Percentiles rank a stretch among this genome's conserved stretches.
Conservation (phyloP, 2,113 vertebrate species). For the Hippopotamus amphibius region DNA sequence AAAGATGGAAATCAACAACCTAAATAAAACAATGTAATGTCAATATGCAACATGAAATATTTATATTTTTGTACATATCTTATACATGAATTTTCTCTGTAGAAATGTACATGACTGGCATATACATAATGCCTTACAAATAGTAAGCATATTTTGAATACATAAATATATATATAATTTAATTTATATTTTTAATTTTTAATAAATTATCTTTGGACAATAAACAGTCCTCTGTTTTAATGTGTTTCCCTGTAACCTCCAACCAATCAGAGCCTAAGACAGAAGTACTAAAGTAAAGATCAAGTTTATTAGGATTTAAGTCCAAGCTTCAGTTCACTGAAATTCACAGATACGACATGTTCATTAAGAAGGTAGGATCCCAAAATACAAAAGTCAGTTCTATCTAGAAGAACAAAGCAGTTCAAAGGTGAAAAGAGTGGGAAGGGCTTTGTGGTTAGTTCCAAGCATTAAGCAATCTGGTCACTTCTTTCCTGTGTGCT, state of each 20-base stretch:
- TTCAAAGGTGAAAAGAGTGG: background rate
- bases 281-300: background rate
- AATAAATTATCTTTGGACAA: background rate
- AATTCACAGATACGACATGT: background rate
- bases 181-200: conserved; percentile 5
- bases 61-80: background rate
- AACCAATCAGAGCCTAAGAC: background rate
- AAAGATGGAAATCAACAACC: background rate
- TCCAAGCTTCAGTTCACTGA: background rate
- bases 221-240: background rate
- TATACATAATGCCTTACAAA: background rate
- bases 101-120: background rate
- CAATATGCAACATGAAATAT: background rate
- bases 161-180: background rate
- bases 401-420: background rate
- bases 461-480: background rate
- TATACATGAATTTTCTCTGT: background rate
- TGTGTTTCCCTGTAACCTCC: background rate
- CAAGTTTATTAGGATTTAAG: background rate
- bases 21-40: background rate
- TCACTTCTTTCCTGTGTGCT: too few relatives aligned
- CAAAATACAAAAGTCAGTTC: background rate
- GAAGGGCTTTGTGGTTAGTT: background rate
- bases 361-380: background rate
- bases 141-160: background rate